Percentiles rank a stretch among this genome's conserved stretches.
phyloP scores from a whole-genome alignment of 2,888 invertebrate species.

The Alentia gelatinosa region DNA sequence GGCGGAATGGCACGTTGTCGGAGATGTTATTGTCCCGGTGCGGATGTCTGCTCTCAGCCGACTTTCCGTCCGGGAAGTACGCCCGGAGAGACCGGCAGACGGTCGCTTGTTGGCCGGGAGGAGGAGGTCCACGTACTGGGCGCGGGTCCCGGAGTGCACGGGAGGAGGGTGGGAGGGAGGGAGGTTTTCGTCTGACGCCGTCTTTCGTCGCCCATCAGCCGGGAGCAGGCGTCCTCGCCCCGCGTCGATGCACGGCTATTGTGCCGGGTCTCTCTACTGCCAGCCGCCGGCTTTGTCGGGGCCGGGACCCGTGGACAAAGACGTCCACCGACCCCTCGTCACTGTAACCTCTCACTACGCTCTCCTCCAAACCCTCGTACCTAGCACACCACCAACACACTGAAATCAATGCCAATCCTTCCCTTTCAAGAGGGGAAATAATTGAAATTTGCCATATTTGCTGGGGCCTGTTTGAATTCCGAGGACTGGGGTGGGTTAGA shows the following conservation, averaged over 20 bases:
- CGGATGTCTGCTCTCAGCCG: background rate
- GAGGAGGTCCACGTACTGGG: background rate
- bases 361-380: too few species aligned
- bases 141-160: background rate
- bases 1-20: too few species aligned
- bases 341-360: background rate
- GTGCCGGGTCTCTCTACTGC: background rate
- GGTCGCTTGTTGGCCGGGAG: background rate
- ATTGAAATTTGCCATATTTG: slow-evolving; percentile 42
- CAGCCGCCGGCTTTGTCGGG: background rate
- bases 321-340: background rate
- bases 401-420: slow-evolving; percentile 1
- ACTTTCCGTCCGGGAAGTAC: background rate
- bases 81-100: background rate
- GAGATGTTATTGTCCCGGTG: background rate
- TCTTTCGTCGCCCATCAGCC: background rate
- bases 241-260: slow-evolving; percentile 13
- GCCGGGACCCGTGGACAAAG: slow-evolving; percentile 13
- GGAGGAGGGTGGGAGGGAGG: background rate
- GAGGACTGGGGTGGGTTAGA: background rate
- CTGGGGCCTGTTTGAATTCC: background rate
- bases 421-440: slow-evolving; percentile 17
- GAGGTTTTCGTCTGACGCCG: background rate
- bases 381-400: background rate
- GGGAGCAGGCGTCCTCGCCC: background rate